A percentile compares a stretch with the other conserved stretches of the same genome.
phyloP scores from a whole-genome alignment of 2,797 vertebrate species.

The Sebastiscus albofasciatus region DNA sequence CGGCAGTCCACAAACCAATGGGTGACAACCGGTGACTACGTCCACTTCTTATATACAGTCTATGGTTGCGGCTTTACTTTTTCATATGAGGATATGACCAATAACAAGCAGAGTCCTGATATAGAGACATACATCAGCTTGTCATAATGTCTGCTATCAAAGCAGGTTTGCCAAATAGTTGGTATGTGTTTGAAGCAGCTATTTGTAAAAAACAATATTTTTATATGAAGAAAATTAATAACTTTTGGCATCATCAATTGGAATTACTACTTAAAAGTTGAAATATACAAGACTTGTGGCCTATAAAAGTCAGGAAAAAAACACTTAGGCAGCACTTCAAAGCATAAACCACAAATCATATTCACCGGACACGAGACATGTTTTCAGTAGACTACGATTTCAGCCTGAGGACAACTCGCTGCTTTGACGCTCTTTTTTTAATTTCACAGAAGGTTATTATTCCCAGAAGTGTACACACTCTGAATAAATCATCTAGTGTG shows the following conservation, averaged over 20 bases:
- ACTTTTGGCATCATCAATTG: conserved; percentile 16
- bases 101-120: not conserved
- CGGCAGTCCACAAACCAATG: not conserved
- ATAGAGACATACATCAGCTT: not conserved
- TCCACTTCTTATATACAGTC: not conserved
- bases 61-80: not conserved
- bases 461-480: conserved; percentile 28
- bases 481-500: conserved; percentile 51
- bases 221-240: conserved; percentile 6
- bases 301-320: conserved; percentile 18
- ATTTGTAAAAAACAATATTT: not conserved
- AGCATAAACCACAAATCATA: conserved; percentile 55
- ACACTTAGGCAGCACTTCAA: conserved; percentile 26
- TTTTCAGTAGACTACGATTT: conserved; percentile 41
- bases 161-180: not conserved
- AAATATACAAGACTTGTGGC: conserved; percentile 30
- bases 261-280: not conserved
- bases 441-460: conserved; percentile 46
- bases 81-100: not conserved
- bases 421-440: conserved; percentile 51
- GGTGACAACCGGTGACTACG: not conserved
- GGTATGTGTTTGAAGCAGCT: conserved; percentile 1
- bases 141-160: not conserved
- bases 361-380: conserved; percentile 47
- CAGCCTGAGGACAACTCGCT: conserved; percentile 33